phyloP scores from a whole-genome alignment of 2,888 invertebrate genomes.

The Subacronicta megacephala region DNA sequence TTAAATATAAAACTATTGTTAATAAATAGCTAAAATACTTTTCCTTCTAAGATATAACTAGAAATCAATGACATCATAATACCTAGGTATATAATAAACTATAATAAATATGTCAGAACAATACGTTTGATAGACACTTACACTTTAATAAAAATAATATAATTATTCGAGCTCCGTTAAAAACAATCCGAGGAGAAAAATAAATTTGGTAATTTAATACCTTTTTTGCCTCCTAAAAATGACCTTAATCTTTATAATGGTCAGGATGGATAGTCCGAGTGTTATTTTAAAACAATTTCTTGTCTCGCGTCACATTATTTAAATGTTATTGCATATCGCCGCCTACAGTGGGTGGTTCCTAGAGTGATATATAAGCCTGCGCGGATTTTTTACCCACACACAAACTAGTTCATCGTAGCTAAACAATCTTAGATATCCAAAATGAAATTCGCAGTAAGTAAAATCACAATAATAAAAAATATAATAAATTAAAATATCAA shows the following conservation, averaged over 20 bases:
- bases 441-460: constrained; percentile 83
- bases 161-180: no score
- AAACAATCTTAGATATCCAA: constrained; percentile 66
- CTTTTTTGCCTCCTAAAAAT: constrained; percentile 35
- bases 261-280: constrained; percentile 62
- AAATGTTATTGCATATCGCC: constrained; percentile 82
- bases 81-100: no score
- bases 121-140: no score
- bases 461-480: constrained; percentile 21
- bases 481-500: constrained; percentile 16
- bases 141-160: no score
- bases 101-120: no score
- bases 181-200: no score
- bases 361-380: constrained; percentile 81
- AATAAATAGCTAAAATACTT: no score
- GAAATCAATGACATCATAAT: no score
- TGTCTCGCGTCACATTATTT: constrained; percentile 76
- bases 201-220: background rate
- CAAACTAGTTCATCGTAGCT: constrained; percentile 84
- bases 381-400: constrained; percentile 82
- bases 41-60: no score
- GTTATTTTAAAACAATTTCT: constrained; percentile 69
- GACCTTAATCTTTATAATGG: constrained; percentile 56
- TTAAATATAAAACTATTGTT: no score
- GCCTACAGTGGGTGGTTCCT: constrained; percentile 81